Percentiles rank a stretch among this genome's conserved stretches.
These are phyloP conservation scores for Galeopterus variegatus DNA, from an alignment of 2,113 vertebrate genomes.

Conservation along the genomic window DNA sequence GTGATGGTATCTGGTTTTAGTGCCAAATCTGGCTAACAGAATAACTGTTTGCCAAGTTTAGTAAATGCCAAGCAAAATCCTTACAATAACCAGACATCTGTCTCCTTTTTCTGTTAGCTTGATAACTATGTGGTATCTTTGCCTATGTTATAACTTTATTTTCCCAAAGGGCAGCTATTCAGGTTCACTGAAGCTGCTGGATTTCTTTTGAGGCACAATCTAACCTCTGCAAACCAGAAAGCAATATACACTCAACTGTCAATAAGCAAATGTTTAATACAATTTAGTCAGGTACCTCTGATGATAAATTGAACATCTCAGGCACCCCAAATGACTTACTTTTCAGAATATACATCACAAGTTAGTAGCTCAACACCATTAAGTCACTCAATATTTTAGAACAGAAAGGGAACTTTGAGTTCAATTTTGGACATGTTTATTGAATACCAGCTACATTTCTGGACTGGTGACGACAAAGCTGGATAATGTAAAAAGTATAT, in stretches of 20 bases:
- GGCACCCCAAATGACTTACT: not conserved
- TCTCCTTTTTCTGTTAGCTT: not conserved
- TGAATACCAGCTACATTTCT: not conserved
- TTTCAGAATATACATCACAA: constrained; percentile 43
- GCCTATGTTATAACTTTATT: not conserved
- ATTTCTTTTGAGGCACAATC: constrained; percentile 41
- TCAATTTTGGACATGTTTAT: not conserved
- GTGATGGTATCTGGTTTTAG: not conserved
- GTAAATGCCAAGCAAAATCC: not conserved
- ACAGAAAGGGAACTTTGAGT: not conserved
- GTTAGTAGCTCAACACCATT: not conserved
- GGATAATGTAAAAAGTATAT: not conserved
- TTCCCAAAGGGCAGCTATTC: not conserved
- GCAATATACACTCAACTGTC: not conserved
- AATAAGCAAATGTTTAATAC: constrained; percentile 4
- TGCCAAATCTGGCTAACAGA: not conserved
- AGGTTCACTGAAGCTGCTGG: not conserved
- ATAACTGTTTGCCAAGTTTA: not conserved
- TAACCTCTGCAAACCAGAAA: constrained; percentile 34
- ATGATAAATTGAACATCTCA: constrained; percentile 14
- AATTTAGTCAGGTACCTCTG: not conserved
- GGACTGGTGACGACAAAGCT: not conserved
- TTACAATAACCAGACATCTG: not conserved
- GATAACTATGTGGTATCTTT: not conserved
- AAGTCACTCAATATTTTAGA: constrained; percentile 19